Evolutionary conservation across 2,113 vertebrate genomes (phyloP), one percentile per base, ranked within the genome.

Genomic region (Sinosuthora webbiana): DNA sequence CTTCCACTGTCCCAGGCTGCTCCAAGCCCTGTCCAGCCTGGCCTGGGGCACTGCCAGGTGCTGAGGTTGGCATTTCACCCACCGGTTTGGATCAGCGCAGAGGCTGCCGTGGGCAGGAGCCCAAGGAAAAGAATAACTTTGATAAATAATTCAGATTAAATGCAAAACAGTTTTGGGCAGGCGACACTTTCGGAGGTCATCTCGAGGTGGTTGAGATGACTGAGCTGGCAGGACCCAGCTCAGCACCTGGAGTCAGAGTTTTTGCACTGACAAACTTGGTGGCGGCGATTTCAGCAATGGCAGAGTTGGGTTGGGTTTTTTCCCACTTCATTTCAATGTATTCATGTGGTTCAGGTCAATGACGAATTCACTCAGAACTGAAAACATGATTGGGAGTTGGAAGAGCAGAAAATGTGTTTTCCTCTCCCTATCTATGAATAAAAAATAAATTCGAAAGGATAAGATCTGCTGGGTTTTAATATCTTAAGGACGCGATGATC

Each of bases 271-370:
- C 17, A 25, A 84, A 63, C 42, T 2, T 17, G 23, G 39, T 23
- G 64, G 19, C 59, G 53, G 45, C 0, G 0, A 80, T 49, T 80
- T 25, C 81, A 60, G 53, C 39, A 50, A 4, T 0, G 0, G 23
- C 50, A 44, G 39, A 12, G 9, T 4, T 53, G 49, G 2, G 41
- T 5, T 24, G 49, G 15, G n/a, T n/a, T 4, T 27, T 45, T 53
- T 6, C 5, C 63, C 42, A 30, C 64, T 31, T 35, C 11, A 21
- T 59, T 67, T 93, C 57, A 44, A 21, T 52, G 33, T 44, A 28
- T 83, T 88, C 68, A 37, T 41, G 33, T 76, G 28, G 71, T 65
- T 86, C 83, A 92, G 79, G 47, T 56, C 91, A 86, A 60, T 80
- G 89, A 69, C 22, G 17, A 93, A 89, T 49, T 90, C 71, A 62